A percentile compares a stretch with the other conserved stretches of the same genome.
These are phyloP conservation scores for Lepeophtheirus salmonis DNA, from an alignment of 1,140 invertebrate species.

Conservation along the genomic window DNA sequence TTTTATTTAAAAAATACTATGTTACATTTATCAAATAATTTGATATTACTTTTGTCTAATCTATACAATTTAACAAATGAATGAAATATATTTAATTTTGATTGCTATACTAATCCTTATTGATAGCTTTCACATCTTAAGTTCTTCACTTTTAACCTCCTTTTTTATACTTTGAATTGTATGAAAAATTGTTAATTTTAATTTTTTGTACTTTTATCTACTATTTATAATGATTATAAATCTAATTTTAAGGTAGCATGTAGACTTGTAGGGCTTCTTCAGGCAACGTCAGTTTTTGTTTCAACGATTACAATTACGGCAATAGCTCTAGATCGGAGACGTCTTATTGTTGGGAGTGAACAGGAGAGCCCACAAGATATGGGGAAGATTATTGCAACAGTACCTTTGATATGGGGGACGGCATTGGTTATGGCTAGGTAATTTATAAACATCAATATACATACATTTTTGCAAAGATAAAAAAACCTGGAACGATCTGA, in stretches of 20 bases:
- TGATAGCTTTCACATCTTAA: not conserved
- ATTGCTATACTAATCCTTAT: not conserved
- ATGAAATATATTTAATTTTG: not conserved
- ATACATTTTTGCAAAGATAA: too few relatives aligned
- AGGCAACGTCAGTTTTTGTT: slow-evolving; percentile 68
- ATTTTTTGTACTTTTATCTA: not conserved
- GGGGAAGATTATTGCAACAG: slow-evolving; percentile 33
- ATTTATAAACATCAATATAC: too few relatives aligned
- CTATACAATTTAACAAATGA: too few relatives aligned
- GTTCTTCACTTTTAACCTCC: too few relatives aligned
- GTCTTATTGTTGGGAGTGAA: slow-evolving; percentile 31
- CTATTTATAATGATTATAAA: not conserved
- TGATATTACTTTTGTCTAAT: too few relatives aligned
- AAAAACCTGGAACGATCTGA: too few relatives aligned
- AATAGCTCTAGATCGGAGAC: slow-evolving; percentile 57
- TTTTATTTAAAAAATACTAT: not conserved
- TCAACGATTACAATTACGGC: slow-evolving; percentile 74
- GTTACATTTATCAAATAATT: not conserved
- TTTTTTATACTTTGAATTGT: too few relatives aligned
- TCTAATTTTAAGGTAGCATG: slow-evolving; percentile 32
- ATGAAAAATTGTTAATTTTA: too few relatives aligned
- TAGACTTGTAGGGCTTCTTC: slow-evolving; percentile 55
- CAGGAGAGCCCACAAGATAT: slow-evolving; percentile 26
- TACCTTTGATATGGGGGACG: slow-evolving; percentile 34
- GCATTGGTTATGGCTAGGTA: slow-evolving; percentile 37